Base-by-base conservation (phyloP, 2,113 vertebrate species). In the Dipodomys ordii region DNA sequence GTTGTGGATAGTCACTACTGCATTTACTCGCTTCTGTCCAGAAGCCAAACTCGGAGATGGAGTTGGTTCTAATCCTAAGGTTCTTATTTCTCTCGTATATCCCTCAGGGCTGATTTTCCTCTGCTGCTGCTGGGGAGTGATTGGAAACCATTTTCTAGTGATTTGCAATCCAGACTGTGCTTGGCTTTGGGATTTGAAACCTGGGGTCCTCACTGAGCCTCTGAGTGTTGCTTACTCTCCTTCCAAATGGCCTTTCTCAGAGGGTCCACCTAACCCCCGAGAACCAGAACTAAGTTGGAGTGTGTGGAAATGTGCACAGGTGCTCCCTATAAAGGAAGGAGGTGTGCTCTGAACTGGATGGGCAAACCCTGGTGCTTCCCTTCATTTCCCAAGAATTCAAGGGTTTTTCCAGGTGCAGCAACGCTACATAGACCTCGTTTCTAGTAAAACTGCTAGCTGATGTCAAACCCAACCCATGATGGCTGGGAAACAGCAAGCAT, bases 291-390 rank as follows among this genome's bases (percentile, higher is more conserved):
- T 30, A 60, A 87, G 23, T 15, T n/a, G 78, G 69, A 6, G 73
- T 28, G 8, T 22, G n/a, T 83, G 60, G 57, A 44, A n/a, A 27
- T 13, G 25, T 87, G 81, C 67, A 76, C 39, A 90, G 87, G 89
- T 97, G 94, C 91, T 96, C 93, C 71, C 83, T 71, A 86, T 46
- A 74, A 49, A 85, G 79, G 95, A 93, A 74, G 28, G 64, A 87
- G 62, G 20, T 84, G 68, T 92, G 72, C 39, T 93, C 67, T 81
- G 77, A 88, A 93, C 32, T 87, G 57, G 69, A 73, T 6, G 49
- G 85, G 87, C 88, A 89, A 96, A 93, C 30, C 68, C 88, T 92
- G 94, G 92, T 92, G 90, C 88, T 95, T 86, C 93, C 76, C 87
- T 80, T 91, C 69, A 46, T 62, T 68, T 78, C 82, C 78, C 44